Base-by-base conservation (phyloP, 2,797 vertebrate genomes). In the Galagoides demidoff region DNA sequence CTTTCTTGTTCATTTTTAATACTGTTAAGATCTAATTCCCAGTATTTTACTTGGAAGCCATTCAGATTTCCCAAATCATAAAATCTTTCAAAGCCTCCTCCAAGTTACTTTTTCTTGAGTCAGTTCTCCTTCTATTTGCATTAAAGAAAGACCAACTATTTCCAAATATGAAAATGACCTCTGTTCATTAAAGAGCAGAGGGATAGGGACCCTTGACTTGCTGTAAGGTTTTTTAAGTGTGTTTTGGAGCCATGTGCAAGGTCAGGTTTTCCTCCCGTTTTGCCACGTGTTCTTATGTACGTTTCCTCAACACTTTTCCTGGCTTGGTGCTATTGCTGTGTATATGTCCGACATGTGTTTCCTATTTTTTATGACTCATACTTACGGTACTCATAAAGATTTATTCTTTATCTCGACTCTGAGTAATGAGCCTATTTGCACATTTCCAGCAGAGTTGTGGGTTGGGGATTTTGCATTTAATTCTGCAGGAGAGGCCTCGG, bases 321-420 rank as follows among this genome's bases (percentile, higher is more conserved):
- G 91, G 92, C 94, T 55, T 74, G 39, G 89, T 96, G 74, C 94
- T 83, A 34, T 95, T 77, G 68, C 91, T 87, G 68, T 78, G 93
- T 89, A 82, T 96, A 85, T 27, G 55, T 91, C 92, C 94, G 97
- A 93, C 96, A 97, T 97, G 93, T 83, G 63, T 97, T 98, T 98
- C 98, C 92, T 94, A 68, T 98, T 57, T 96, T 96, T 96, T 96
- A 95, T 97, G 98, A 98, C 95, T 98, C 98, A 96, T 97, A 95
- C 96, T 96, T 98, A 96, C 52, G 85, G 95, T 92, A 85, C 97
- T 98, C 95, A 94, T 97, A 95, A 96, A 94, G 45, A 63, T 95
- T 97, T 97, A 90, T 97, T 98, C 98, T 97, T 98, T 96, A 96
- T 87, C 81, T 96, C 97, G 97, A 94, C 96, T 97, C 96, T 79